Conservation (phyloP, 2,797 vertebrate genomes). For the Parotocinclus haroldoi region DNA sequence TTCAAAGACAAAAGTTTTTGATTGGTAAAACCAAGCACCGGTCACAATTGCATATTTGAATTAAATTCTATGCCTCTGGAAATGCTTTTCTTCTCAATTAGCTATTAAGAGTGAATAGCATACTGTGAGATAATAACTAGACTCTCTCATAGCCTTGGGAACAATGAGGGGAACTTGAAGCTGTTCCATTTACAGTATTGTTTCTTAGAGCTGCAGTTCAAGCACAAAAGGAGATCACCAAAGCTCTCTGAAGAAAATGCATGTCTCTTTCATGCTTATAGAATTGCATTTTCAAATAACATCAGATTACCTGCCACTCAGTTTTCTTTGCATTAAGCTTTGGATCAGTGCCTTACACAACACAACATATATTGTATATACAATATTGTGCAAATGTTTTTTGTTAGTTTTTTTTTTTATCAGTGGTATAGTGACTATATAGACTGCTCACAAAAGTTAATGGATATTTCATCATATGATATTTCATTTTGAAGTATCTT, state of each 20-base stretch:
- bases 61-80: slow-evolving; percentile 9
- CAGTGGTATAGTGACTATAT: too few species aligned
- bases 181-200: slow-evolving; percentile 23
- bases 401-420: too few species aligned
- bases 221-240: neutral
- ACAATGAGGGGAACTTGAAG: slow-evolving; percentile 25
- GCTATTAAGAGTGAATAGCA: slow-evolving; percentile 21
- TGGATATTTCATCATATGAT: too few species aligned
- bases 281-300: neutral
- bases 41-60: slow-evolving; percentile 19
- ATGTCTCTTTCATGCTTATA: neutral
- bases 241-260: neutral
- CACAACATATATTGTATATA: too few species aligned
- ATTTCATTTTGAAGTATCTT: too few species aligned
- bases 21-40: slow-evolving; percentile 22
- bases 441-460: too few species aligned
- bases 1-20: slow-evolving; percentile 19
- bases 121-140: slow-evolving; percentile 32
- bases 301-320: too few species aligned
- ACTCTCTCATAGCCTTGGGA: slow-evolving; percentile 25
- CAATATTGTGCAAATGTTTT: neutral
- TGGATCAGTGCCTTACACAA: too few species aligned
- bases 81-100: slow-evolving; percentile 22
- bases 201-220: slow-evolving; percentile 21
- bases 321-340: too few species aligned